Evolutionary conservation across 2,888 invertebrate genomes (phyloP).

Genomic region (Gymnoscelis rufifasciata): DNA sequence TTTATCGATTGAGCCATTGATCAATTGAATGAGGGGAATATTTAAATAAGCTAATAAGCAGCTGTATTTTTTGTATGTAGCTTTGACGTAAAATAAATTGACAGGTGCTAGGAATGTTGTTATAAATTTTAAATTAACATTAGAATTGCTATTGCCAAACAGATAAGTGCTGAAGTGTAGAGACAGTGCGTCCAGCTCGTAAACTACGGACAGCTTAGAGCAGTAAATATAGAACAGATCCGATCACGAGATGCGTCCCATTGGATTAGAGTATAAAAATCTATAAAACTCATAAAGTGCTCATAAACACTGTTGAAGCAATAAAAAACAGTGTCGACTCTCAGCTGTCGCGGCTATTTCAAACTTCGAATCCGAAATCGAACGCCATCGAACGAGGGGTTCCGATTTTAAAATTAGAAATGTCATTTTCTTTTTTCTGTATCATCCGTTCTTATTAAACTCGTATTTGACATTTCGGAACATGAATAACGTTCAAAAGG

Average conservation of each 20-base stretch:
- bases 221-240: conserved; percentile 62
- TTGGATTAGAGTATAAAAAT: conserved; percentile 69
- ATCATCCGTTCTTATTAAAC: conserved; percentile 40
- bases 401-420: conserved; percentile 65
- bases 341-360: conserved; percentile 79
- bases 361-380: conserved; percentile 56
- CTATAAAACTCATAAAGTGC: conserved; percentile 77
- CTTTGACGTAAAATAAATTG: conserved; percentile 11
- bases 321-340: conserved; percentile 75
- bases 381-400: conserved; percentile 68
- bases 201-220: conserved; percentile 50
- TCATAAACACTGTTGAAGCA: conserved; percentile 76
- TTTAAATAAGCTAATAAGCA: conserved; percentile 20
- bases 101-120: conserved; percentile 11
- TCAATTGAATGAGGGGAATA: conserved; percentile 34
- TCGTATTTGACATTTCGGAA: conserved; percentile 28
- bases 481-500: conserved; percentile 21
- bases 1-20: conserved; percentile 66
- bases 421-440: conserved; percentile 46
- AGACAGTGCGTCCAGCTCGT: conserved; percentile 34
- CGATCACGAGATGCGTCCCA: conserved; percentile 65
- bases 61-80: conserved; percentile 22
- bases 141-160: conserved; percentile 12
- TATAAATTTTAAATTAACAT: conserved; percentile 13
- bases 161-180: conserved; percentile 17